Conservation (phyloP, 2,888 invertebrate species). For the Drosophila gaucha region DNA sequence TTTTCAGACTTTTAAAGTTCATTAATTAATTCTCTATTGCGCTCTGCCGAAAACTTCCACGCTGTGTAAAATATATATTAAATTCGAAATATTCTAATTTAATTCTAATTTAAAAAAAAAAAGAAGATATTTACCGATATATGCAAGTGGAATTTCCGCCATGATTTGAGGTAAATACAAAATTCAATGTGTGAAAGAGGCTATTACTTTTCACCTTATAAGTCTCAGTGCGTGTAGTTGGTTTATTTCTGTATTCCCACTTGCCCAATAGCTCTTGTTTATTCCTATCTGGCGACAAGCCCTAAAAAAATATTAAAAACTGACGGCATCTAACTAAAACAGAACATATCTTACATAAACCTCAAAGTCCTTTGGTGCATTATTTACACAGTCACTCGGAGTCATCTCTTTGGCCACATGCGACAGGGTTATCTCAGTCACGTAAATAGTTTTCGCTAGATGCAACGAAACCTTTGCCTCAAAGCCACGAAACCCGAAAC, state of each 20-base stretch:
- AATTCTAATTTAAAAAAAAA: not conserved
- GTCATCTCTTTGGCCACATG: slow-evolving; percentile 70
- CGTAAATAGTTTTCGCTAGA: slow-evolving; percentile 58
- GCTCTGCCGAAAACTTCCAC: slow-evolving; percentile 48
- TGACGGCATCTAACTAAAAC: not conserved
- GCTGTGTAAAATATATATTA: slow-evolving; percentile 13
- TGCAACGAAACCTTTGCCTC: slow-evolving; percentile 62
- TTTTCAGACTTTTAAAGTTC: not conserved
- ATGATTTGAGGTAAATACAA: slow-evolving; percentile 70
- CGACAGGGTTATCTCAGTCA: slow-evolving; percentile 63
- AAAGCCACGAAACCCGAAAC: slow-evolving; percentile 68
- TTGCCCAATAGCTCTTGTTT: slow-evolving; percentile 51
- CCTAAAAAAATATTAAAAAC: slow-evolving; percentile 42
- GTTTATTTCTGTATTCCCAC: slow-evolving; percentile 60
- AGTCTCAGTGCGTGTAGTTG: slow-evolving; percentile 45
- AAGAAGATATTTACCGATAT: slow-evolving; percentile 62
- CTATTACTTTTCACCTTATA: slow-evolving; percentile 35
- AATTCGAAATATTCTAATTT: not conserved
- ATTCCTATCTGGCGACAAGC: slow-evolving; percentile 8
- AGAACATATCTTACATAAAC: slow-evolving; percentile 58
- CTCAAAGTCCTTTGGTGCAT: slow-evolving; percentile 76
- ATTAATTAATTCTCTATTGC: not conserved
- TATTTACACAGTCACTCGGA: slow-evolving; percentile 59
- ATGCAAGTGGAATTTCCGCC: slow-evolving; percentile 75
- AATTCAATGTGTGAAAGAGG: slow-evolving; percentile 45